Evolutionary conservation across 2,113 vertebrate genomes (phyloP).

Genomic region (Seriola quinqueradiata): DNA sequence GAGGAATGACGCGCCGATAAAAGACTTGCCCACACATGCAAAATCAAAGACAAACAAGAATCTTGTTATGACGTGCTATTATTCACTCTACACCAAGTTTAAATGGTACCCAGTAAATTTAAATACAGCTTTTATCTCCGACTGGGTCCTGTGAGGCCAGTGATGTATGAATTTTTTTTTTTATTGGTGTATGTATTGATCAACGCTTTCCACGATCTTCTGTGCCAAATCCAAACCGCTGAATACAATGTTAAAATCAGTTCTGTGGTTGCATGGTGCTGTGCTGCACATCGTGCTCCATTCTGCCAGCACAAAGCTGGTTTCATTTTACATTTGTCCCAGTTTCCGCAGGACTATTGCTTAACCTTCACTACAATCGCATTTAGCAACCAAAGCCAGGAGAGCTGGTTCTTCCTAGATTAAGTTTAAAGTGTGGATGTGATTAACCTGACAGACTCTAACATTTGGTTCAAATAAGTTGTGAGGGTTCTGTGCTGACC

Average conservation of each 20-base stretch:
- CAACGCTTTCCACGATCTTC: neutral
- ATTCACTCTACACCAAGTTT: neutral
- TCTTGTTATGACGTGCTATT: too few relatives aligned
- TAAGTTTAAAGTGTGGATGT: neutral
- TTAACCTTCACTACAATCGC: neutral
- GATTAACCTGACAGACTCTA: neutral
- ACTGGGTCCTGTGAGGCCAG: neutral
- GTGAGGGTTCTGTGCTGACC: neutral
- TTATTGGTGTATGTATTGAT: neutral
- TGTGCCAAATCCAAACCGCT: neutral
- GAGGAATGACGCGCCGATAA: neutral
- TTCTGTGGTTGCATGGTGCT: neutral
- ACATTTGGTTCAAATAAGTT: neutral
- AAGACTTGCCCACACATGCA: neutral
- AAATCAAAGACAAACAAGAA: neutral
- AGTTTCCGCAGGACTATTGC: neutral
- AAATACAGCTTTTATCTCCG: neutral
- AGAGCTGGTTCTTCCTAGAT: neutral
- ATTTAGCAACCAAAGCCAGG: neutral
- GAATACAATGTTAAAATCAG: neutral
- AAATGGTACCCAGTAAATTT: neutral
- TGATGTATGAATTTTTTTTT: neutral
- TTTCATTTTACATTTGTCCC: constrained; percentile 8
- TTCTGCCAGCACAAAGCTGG: constrained; percentile 6
- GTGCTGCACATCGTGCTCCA: neutral